A percentile compares a stretch with the other conserved stretches of the same genome.
phyloP scores from a whole-genome alignment of 2,797 vertebrate genomes.

The Enoplosus armatus region DNA sequence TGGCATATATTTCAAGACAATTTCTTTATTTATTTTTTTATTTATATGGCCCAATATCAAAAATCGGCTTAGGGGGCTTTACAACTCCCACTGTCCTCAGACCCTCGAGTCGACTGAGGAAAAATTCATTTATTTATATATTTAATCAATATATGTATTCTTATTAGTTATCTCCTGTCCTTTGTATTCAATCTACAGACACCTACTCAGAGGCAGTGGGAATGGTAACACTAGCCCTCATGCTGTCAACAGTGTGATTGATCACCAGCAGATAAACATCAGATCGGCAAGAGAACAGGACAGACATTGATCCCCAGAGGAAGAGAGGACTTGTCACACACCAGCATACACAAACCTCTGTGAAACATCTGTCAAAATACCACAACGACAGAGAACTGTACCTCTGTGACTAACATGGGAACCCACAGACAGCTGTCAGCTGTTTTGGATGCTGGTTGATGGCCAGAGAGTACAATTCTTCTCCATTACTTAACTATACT shows the following conservation, averaged over 20 bases:
- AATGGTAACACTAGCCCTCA: conserved; percentile 79
- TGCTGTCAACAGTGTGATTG: conserved; percentile 83
- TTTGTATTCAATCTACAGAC: conserved; percentile 47
- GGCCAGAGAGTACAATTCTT: conserved; percentile 46
- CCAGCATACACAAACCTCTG: conserved; percentile 77
- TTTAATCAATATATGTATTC: conserved; percentile 27
- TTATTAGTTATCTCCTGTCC: conserved; percentile 50
- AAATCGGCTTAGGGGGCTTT: too few species aligned
- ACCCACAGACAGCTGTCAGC: conserved; percentile 75
- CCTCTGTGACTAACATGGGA: conserved; percentile 75
- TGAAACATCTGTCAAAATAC: conserved; percentile 83
- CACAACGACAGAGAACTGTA: conserved; percentile 75
- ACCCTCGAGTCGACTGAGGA: too few species aligned
- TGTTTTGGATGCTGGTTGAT: conserved; percentile 65
- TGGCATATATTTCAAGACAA: too few species aligned
- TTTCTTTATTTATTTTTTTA: too few species aligned
- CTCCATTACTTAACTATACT: conserved; percentile 36
- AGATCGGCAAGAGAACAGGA: conserved; percentile 81
- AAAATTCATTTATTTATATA: too few species aligned
- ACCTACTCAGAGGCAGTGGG: conserved; percentile 53
- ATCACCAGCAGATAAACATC: conserved; percentile 85
- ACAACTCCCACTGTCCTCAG: too few species aligned
- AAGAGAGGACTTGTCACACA: conserved; percentile 82
- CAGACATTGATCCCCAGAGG: conserved; percentile 84
- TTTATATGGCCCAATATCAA: too few species aligned